Conservation (phyloP, 2,888 invertebrate species). For the Eilema depressum region DNA sequence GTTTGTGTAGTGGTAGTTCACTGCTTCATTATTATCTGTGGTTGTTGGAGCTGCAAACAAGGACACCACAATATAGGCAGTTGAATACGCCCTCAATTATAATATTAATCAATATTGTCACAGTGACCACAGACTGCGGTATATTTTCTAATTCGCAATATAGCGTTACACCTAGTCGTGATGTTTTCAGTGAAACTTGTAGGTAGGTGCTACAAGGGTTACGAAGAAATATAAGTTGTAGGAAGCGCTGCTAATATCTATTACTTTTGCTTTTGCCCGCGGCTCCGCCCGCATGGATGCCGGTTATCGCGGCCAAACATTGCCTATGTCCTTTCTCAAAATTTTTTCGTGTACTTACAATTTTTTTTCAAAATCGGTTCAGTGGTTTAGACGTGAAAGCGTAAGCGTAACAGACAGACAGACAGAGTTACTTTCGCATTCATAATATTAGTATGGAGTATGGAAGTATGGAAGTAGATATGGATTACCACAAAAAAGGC, state of each 20-base stretch:
- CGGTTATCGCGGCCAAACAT: too few species aligned
- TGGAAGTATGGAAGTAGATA: too few species aligned
- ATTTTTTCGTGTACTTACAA: too few species aligned
- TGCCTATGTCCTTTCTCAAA: too few species aligned
- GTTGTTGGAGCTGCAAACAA: not conserved
- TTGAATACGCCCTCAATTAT: not conserved
- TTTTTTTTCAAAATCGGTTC: too few species aligned
- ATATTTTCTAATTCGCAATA: constrained; percentile 54
- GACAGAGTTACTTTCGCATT: too few species aligned
- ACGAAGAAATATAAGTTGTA: constrained; percentile 25
- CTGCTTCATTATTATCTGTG: not conserved
- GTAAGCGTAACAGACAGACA: too few species aligned
- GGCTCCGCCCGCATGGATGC: too few species aligned
- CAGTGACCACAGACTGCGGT: constrained; percentile 49
- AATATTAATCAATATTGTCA: constrained; percentile 33
- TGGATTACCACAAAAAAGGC: too few species aligned
- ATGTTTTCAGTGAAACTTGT: constrained; percentile 54
- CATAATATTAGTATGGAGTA: too few species aligned
- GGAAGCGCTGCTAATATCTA: constrained; percentile 10
- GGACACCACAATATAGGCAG: not conserved
- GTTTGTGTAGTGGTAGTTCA: not conserved
- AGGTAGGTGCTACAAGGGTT: not conserved
- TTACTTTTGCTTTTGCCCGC: too few species aligned
- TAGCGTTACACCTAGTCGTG: constrained; percentile 43
- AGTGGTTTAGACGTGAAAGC: too few species aligned